Percentiles rank a stretch among this genome's conserved stretches.
These are phyloP conservation scores for Galeopsomyia nigrocyanea DNA, from an alignment of 2,888 invertebrate species.

Conservation along the genomic window DNA sequence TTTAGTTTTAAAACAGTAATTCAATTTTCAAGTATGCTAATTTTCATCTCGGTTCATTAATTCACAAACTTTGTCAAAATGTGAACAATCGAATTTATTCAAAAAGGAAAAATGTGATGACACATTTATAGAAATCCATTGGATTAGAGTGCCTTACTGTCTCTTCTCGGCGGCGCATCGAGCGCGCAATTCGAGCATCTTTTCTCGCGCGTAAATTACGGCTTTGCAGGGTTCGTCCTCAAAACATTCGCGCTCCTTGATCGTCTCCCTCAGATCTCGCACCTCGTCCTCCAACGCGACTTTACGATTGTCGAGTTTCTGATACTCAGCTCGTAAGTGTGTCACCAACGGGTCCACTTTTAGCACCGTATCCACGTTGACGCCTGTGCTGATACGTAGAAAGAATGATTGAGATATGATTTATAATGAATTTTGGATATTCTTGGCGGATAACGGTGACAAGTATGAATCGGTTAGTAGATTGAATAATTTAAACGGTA, in stretches of 20 bases:
- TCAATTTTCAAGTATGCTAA: too few relatives aligned
- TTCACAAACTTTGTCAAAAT: too few relatives aligned
- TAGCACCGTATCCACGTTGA: conserved; percentile 54
- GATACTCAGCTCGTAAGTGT: conserved; percentile 60
- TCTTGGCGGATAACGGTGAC: too few relatives aligned
- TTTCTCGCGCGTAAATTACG: conserved; percentile 54
- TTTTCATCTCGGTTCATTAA: too few relatives aligned
- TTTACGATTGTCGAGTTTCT: conserved; percentile 56
- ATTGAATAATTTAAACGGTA: too few relatives aligned
- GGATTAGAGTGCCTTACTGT: conserved; percentile 55
- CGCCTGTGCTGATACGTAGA: conserved; percentile 46
- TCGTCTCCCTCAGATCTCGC: conserved; percentile 55
- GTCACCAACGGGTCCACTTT: conserved; percentile 60
- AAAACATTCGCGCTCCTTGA: conserved; percentile 57
- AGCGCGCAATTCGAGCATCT: conserved; percentile 55
- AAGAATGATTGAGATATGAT: too few relatives aligned
- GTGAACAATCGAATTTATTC: too few relatives aligned
- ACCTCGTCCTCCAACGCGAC: conserved; percentile 59
- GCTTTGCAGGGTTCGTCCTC: conserved; percentile 54
- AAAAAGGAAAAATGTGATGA: too few relatives aligned
- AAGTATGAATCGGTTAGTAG: too few relatives aligned
- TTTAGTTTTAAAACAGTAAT: too few relatives aligned
- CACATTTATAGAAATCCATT: too few relatives aligned
- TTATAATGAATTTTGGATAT: too few relatives aligned
- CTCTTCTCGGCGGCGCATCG: conserved; percentile 57